These are phyloP conservation scores for Arge pagana DNA, from an alignment of 2,888 invertebrate genomes.

Conservation along the genomic window DNA sequence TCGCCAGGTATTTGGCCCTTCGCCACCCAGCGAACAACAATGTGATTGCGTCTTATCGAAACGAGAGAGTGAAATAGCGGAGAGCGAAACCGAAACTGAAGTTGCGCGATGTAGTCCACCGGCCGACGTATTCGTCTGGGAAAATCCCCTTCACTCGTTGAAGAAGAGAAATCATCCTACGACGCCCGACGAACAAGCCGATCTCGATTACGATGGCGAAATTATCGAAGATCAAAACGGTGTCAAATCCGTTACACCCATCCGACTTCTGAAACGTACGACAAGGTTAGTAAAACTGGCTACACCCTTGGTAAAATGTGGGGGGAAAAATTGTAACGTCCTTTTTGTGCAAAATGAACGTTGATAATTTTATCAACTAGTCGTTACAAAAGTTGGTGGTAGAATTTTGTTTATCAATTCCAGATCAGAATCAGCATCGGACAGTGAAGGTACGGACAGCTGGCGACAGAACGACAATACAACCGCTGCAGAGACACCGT, in stretches of 20 bases:
- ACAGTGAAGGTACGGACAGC: constrained; percentile 53
- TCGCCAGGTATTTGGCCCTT: constrained; percentile 77
- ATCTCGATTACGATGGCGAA: constrained; percentile 69
- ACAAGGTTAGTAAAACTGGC: constrained; percentile 31
- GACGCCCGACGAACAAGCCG: constrained; percentile 75
- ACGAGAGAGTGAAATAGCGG: constrained; percentile 44
- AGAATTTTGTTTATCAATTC: no score
- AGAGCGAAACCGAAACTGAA: constrained; percentile 60
- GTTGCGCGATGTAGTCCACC: constrained; percentile 53
- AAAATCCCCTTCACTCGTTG: constrained; percentile 70
- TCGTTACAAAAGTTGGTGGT: background rate
- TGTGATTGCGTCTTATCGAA: constrained; percentile 48
- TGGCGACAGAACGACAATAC: constrained; percentile 45
- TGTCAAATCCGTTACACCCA: constrained; percentile 72
- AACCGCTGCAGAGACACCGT: constrained; percentile 32
- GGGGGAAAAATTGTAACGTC: no score
- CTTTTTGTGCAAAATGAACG: no score
- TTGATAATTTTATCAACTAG: no score
- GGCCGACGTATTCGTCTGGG: constrained; percentile 76
- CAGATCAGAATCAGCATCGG: constrained; percentile 53
- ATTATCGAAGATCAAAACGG: constrained; percentile 69
- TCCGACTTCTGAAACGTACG: constrained; percentile 62
- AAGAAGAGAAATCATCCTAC: constrained; percentile 60
- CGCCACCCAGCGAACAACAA: constrained; percentile 46
- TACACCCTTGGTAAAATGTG: no score